Conservation (phyloP, 2,113 vertebrate genomes). For the Sprattus sprattus region DNA sequence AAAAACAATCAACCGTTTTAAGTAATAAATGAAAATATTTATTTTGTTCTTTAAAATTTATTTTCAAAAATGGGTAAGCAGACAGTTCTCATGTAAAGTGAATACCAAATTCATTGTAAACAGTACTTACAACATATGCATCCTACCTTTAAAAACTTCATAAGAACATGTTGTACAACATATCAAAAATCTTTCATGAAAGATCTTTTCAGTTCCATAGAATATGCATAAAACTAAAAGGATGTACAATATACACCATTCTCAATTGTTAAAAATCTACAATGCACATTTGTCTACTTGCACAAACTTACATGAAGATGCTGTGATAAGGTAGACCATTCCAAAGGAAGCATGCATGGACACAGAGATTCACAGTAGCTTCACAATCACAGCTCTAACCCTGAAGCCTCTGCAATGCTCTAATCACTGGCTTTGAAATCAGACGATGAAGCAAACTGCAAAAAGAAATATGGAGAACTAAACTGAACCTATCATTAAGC, state of each 20-base stretch:
- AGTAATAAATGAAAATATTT: slow-evolving; percentile 25
- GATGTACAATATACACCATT: slow-evolving; percentile 64
- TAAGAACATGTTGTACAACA: slow-evolving; percentile 75
- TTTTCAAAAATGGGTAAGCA: slow-evolving; percentile 87
- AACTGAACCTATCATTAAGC: neutral
- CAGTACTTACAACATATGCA: slow-evolving; percentile 75
- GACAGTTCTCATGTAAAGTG: slow-evolving; percentile 70
- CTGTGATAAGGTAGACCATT: slow-evolving; percentile 60
- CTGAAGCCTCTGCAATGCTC: neutral
- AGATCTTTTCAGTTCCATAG: slow-evolving; percentile 58
- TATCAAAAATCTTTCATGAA: slow-evolving; percentile 81
- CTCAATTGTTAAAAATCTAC: slow-evolving; percentile 75
- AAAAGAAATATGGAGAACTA: neutral
- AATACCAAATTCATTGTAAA: slow-evolving; percentile 79
- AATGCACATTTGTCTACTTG: slow-evolving; percentile 61
- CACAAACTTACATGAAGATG: slow-evolving; percentile 63
- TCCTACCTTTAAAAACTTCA: slow-evolving; percentile 78
- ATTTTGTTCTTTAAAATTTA: slow-evolving; percentile 70
- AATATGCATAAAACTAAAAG: slow-evolving; percentile 71
- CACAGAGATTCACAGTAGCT: slow-evolving; percentile 45
- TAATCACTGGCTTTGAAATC: neutral
- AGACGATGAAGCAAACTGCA: neutral
- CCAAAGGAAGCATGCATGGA: slow-evolving; percentile 65
- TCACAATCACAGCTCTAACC: neutral
- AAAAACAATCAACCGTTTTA: neutral